phyloP scores from a whole-genome alignment of 2,797 vertebrate genomes.

The Alosa sapidissima region DNA sequence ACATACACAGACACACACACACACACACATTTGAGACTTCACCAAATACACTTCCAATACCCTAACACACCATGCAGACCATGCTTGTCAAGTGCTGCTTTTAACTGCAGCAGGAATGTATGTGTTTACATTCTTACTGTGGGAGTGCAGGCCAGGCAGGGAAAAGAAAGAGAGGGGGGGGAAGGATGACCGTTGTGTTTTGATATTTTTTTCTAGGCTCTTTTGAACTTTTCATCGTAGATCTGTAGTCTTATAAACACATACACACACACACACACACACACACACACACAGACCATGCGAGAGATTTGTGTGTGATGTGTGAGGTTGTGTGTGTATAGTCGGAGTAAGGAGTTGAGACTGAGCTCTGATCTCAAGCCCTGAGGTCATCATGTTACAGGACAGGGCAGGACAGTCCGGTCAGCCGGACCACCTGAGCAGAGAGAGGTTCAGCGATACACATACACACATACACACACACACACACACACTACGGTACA shows the following conservation, averaged over 20 bases:
- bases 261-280: not conserved
- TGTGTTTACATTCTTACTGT: slow-evolving; percentile 81
- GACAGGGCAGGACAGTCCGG: not conserved
- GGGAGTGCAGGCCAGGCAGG: slow-evolving; percentile 67
- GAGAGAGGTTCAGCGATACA: not conserved
- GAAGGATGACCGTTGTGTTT: slow-evolving; percentile 31
- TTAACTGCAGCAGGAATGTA: slow-evolving; percentile 72
- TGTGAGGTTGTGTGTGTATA: not conserved
- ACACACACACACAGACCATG: not conserved
- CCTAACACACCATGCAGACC: slow-evolving; percentile 56
- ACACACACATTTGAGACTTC: not conserved
- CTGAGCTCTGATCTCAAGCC: not conserved
- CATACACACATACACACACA: slow-evolving; percentile 8
- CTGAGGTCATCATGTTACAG: not conserved
- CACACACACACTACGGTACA: not conserved
- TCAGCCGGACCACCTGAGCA: not conserved
- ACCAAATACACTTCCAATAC: not conserved
- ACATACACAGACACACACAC: not conserved
- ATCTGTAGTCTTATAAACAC: not conserved
- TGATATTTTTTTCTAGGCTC: not conserved
- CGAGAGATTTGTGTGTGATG: not conserved
- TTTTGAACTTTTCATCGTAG: not conserved
- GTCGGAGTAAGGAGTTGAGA: not conserved
- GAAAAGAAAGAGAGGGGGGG: not conserved
- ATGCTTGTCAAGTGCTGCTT: slow-evolving; percentile 66